Evolutionary conservation across 2,113 vertebrate species (phyloP).

Genomic region (Lophius piscatorius): DNA sequence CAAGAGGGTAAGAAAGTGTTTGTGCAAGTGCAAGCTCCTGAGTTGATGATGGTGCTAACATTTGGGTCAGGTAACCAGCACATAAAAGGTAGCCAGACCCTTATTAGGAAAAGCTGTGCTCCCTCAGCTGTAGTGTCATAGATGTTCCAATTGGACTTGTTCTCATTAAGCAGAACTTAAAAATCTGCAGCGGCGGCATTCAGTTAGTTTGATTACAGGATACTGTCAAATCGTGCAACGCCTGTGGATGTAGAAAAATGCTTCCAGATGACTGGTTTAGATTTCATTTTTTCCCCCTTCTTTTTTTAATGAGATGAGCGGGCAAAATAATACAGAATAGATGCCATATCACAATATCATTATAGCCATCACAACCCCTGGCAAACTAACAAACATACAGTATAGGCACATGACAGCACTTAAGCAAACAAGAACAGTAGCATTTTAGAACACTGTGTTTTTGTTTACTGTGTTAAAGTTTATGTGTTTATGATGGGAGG

Average conservation of each 20-base stretch:
- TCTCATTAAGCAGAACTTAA: conserved; percentile 75
- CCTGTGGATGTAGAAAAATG: conserved; percentile 19
- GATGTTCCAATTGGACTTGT: conserved; percentile 71
- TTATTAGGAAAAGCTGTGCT: conserved; percentile 76
- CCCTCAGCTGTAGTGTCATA: conserved; percentile 55
- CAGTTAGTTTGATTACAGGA: conserved; percentile 71
- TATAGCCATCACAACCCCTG: conserved; percentile 17
- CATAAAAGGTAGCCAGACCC: conserved; percentile 73
- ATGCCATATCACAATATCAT: conserved; percentile 39
- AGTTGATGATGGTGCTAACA: conserved; percentile 59
- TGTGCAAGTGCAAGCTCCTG: conserved; percentile 42
- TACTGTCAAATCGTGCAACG: conserved; percentile 25
- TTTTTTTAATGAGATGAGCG: conserved; percentile 26
- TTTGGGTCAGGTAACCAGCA: conserved; percentile 70
- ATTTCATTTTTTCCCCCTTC: conserved; percentile 31
- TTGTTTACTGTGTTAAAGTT: too few relatives aligned
- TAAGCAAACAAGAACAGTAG: conserved; percentile 11
- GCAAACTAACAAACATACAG: conserved; percentile 25
- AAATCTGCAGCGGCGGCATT: conserved; percentile 61
- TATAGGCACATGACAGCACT: conserved; percentile 3
- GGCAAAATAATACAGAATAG: conserved; percentile 31
- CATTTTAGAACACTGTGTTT: neutral
- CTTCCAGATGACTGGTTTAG: conserved; percentile 22
- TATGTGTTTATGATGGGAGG: neutral
- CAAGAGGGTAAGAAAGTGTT: conserved; percentile 53